These are phyloP conservation scores for Scaptodrosophila lebanonensis DNA, from an alignment of 1,140 invertebrate species.

Conservation along the genomic window DNA sequence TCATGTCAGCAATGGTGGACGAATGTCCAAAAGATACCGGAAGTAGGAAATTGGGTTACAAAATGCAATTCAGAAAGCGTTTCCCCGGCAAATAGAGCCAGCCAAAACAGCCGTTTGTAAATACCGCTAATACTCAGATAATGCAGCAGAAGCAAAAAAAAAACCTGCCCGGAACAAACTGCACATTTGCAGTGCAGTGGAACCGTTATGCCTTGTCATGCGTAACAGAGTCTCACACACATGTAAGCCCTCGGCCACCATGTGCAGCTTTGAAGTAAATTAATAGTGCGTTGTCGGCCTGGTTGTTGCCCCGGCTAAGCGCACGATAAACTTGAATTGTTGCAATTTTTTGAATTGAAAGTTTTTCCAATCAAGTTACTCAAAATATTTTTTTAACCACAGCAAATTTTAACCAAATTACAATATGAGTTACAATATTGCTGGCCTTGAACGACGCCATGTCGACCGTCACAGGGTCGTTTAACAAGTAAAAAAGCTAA, in stretches of 20 bases:
- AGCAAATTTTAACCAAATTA: no score
- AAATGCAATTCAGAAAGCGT: constrained; percentile 70
- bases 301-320: constrained; percentile 63
- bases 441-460: no score
- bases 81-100: constrained; percentile 48
- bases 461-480: no score
- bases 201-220: no score
- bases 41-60: constrained; percentile 66
- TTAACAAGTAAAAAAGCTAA: no score
- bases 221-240: constrained; percentile 26
- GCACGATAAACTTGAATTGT: constrained; percentile 20
- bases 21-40: constrained; percentile 57
- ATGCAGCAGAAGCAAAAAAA: background rate
- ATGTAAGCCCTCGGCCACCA: constrained; percentile 27
- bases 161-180: no score
- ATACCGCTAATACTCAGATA: constrained; percentile 9
- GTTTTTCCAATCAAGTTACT: no score
- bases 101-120: constrained; percentile 55
- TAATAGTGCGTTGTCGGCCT: background rate
- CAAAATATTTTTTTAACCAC: no score
- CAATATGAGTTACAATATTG: no score
- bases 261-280: constrained; percentile 40
- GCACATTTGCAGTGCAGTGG: no score
- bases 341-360: no score
- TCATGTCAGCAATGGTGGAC: constrained; percentile 14